Conservation (phyloP, 2,113 vertebrate species). For the Percina caprodes region DNA sequence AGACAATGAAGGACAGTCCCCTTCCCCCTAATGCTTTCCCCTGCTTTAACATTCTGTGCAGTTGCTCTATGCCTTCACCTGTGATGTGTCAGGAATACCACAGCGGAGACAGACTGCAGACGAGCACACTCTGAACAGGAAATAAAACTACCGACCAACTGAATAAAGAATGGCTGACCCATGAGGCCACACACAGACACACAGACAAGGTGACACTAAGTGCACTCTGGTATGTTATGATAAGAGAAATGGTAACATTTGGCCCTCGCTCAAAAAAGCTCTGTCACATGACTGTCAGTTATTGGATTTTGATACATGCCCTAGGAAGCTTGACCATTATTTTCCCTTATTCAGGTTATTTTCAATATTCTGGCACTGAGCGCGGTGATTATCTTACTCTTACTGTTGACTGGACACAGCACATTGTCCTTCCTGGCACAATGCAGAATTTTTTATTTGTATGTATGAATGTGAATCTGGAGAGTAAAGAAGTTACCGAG, state of each 20-base stretch:
- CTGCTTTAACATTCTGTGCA: slow-evolving; percentile 56
- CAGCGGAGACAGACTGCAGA: slow-evolving; percentile 72
- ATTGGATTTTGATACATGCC: neutral
- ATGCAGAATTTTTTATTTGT: slow-evolving; percentile 31
- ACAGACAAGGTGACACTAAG: neutral
- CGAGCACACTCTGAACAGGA: slow-evolving; percentile 42
- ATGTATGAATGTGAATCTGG: slow-evolving; percentile 49
- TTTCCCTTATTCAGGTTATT: neutral
- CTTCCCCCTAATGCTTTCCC: slow-evolving; percentile 10
- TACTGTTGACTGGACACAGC: slow-evolving; percentile 29
- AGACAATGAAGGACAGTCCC: slow-evolving; percentile 30
- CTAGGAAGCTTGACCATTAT: neutral
- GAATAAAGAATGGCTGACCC: slow-evolving; percentile 53
- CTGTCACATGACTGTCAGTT: neutral
- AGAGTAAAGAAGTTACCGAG: slow-evolving; percentile 41
- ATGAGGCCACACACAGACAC: slow-evolving; percentile 22
- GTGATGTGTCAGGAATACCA: slow-evolving; percentile 76
- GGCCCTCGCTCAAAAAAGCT: neutral
- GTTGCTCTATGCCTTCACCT: slow-evolving; percentile 71
- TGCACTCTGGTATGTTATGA: slow-evolving; percentile 8
- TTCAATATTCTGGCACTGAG: neutral
- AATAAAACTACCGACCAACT: slow-evolving; percentile 61
- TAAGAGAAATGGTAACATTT: neutral
- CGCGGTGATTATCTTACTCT: slow-evolving; percentile 14
- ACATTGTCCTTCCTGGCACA: slow-evolving; percentile 30